phyloP scores from a whole-genome alignment of 2,888 invertebrate species.

The Fragum whitleyi region DNA sequence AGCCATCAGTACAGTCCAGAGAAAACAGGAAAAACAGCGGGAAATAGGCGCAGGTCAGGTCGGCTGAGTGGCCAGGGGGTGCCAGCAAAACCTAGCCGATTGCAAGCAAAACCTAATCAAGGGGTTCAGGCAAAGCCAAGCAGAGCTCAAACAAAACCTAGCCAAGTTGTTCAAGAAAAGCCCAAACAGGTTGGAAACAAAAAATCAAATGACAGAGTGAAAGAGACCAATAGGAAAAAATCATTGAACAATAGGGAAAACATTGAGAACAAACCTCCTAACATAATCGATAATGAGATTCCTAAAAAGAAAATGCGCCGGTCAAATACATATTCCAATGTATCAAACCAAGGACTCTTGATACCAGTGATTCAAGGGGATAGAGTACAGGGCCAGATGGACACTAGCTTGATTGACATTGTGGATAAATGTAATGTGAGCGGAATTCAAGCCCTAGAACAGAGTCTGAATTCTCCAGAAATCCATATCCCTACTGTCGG shows the following conservation, averaged over 20 bases:
- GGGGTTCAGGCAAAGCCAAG: neutral
- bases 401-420: conserved; percentile 47
- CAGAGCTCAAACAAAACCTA: no score
- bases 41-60: neutral
- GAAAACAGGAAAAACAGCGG: conserved; percentile 13
- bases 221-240: neutral
- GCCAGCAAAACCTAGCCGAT: neutral
- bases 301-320: conserved; percentile 57
- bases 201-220: neutral
- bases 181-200: no score
- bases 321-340: conserved; percentile 66
- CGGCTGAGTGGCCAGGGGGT: neutral
- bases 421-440: conserved; percentile 51
- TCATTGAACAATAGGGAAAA: conserved; percentile 10
- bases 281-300: conserved; percentile 11
- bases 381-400: conserved; percentile 45
- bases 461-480: neutral
- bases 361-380: conserved; percentile 61
- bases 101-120: neutral
- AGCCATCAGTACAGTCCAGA: conserved; percentile 75
- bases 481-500: neutral
- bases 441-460: conserved; percentile 42
- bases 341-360: conserved; percentile 49
- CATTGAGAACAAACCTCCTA: neutral
- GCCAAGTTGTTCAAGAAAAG: no score